Percentiles rank a stretch among this genome's conserved stretches.
phyloP scores from a whole-genome alignment of 2,888 invertebrate species.

The Lamellibrachia columna region DNA sequence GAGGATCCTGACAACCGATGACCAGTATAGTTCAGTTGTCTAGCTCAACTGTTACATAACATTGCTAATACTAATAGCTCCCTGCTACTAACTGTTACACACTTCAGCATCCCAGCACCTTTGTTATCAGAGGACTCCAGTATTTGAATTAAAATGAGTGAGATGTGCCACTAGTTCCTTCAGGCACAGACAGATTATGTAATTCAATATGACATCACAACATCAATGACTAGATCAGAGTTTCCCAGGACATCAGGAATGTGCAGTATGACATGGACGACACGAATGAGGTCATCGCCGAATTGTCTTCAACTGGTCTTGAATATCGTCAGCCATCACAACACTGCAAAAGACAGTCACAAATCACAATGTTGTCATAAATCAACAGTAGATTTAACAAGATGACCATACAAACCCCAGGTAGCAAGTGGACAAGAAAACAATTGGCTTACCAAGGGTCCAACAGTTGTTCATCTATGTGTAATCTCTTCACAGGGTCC shows the following conservation, averaged over 20 bases:
- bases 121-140: too few species aligned
- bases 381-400: background rate
- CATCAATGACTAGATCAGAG: background rate
- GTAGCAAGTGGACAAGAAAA: too few species aligned
- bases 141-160: background rate
- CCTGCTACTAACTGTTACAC: too few species aligned
- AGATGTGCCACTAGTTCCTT: background rate
- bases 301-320: constrained; percentile 58
- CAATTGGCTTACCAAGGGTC: too few species aligned
- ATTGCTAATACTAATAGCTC: too few species aligned
- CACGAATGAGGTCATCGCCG: constrained; percentile 45
- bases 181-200: background rate
- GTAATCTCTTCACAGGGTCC: background rate
- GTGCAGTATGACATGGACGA: background rate
- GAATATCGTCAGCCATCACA: constrained; percentile 69
- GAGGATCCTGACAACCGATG: too few species aligned
- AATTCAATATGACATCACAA: background rate
- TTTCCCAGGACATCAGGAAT: background rate
- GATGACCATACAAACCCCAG: background rate
- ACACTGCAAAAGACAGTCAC: constrained; percentile 74
- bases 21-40: too few species aligned
- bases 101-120: too few species aligned
- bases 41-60: too few species aligned
- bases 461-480: too few species aligned
- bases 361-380: constrained; percentile 51